These are phyloP conservation scores for Zaprionus davidi DNA, from an alignment of 1,140 invertebrate species.

Conservation along the genomic window DNA sequence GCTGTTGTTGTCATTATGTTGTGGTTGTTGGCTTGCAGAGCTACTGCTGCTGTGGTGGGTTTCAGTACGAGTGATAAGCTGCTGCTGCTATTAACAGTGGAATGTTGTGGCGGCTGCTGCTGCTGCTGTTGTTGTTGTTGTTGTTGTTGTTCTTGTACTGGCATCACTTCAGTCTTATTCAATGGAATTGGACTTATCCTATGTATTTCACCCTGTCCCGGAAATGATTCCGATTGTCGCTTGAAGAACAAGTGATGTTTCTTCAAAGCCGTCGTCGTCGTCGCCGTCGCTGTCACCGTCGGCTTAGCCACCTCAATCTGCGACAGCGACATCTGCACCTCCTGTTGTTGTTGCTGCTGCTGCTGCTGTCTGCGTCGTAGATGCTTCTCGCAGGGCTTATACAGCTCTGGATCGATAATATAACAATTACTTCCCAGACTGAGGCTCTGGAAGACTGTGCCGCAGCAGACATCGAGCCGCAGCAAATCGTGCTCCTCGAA, in stretches of 20 bases:
- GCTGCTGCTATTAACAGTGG: conserved; percentile 45
- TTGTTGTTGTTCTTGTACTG: conserved; percentile 24
- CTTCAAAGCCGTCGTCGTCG: conserved; percentile 67
- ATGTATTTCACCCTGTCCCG: conserved; percentile 70
- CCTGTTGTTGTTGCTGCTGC: conserved; percentile 36
- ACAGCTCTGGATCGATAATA: conserved; percentile 72
- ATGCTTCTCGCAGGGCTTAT: conserved; percentile 73
- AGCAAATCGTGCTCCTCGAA: conserved; percentile 71
- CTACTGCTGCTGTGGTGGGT: conserved; percentile 84
- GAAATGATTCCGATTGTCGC: conserved; percentile 80
- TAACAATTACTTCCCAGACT: conserved; percentile 58
- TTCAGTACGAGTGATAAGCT: conserved; percentile 54
- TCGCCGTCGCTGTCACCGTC: neutral
- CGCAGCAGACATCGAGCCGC: conserved; percentile 74
- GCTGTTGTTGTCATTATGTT: conserved; percentile 84
- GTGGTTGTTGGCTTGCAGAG: conserved; percentile 5
- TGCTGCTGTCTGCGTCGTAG: conserved; percentile 37
- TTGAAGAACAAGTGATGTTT: conserved; percentile 83
- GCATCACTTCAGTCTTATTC: conserved; percentile 71
- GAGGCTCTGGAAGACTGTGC: conserved; percentile 71
- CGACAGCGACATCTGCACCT: conserved; percentile 4
- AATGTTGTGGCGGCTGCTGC: conserved; percentile 49
- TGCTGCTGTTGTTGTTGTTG: neutral
- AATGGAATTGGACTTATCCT: conserved; percentile 75
- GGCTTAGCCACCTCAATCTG: conserved; percentile 23